Evolutionary conservation across 2,797 vertebrate species (phyloP).

Genomic region (Enteromius afrohamiltoni): DNA sequence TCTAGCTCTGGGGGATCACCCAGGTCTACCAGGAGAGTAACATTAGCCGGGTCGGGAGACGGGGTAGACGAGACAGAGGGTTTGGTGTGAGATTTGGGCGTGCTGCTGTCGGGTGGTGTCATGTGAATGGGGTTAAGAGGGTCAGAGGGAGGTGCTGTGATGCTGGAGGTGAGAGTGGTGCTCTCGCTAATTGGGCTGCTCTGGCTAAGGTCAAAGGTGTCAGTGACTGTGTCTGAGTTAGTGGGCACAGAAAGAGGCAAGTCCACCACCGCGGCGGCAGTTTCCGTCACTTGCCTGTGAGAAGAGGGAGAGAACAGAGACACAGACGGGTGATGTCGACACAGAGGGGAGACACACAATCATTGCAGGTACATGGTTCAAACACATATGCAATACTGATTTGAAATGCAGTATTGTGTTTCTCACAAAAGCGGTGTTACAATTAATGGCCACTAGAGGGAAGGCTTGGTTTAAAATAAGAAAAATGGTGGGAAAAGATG

Average conservation of each 20-base stretch:
- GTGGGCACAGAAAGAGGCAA: constrained; percentile 95
- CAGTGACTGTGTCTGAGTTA: constrained; percentile 96
- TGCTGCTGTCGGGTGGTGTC: constrained; percentile 72
- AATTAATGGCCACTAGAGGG: constrained; percentile 50
- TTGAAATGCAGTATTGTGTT: constrained; percentile 17
- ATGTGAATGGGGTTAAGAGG: constrained; percentile 76
- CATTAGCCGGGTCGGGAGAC: constrained; percentile 69
- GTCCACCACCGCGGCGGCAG: constrained; percentile 90
- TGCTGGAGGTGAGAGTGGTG: constrained; percentile 94
- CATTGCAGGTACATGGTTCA: constrained; percentile 20
- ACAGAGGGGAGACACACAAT: constrained; percentile 53
- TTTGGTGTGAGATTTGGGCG: constrained; percentile 67
- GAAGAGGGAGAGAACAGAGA: constrained; percentile 83
- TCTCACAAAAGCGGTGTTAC: not conserved
- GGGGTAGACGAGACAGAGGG: constrained; percentile 66
- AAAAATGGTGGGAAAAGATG: not conserved
- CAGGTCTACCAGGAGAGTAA: constrained; percentile 84
- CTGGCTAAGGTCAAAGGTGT: constrained; percentile 94
- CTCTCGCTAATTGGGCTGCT: constrained; percentile 97
- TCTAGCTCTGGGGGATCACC: constrained; percentile 73
- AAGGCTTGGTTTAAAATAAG: constrained; percentile 35
- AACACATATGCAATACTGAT: constrained; percentile 28
- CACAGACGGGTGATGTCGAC: constrained; percentile 69
- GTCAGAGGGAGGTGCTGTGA: constrained; percentile 86
- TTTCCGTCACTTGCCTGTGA: constrained; percentile 91